Conservation (phyloP, 2,888 invertebrate species). For the Archips crataeganus region DNA sequence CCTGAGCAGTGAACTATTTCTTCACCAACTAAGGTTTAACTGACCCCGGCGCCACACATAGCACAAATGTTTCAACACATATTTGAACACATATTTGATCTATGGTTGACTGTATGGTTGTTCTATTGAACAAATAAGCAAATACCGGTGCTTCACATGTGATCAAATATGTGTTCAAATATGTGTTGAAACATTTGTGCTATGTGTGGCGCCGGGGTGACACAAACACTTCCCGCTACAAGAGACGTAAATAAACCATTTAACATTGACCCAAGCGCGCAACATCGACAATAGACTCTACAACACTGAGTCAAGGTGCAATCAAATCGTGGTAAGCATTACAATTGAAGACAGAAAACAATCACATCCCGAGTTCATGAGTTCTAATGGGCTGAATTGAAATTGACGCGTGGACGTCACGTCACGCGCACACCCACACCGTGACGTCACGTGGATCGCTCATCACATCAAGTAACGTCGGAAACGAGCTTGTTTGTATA, state of each 20-base stretch:
- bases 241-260: constrained; percentile 31
- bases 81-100: too few relatives aligned
- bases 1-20: neutral
- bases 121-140: too few relatives aligned
- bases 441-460: constrained; percentile 31
- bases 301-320: constrained; percentile 7
- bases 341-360: constrained; percentile 44
- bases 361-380: constrained; percentile 63
- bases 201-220: too few relatives aligned
- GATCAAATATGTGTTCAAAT: too few relatives aligned
- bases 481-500: constrained; percentile 19
- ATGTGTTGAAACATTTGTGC: too few relatives aligned
- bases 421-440: constrained; percentile 57
- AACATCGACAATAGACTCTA: neutral
- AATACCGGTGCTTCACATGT: too few relatives aligned
- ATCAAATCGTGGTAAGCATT: neutral
- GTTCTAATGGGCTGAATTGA: constrained; percentile 57
- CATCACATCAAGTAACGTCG: constrained; percentile 7
- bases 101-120: too few relatives aligned
- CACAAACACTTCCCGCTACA: constrained; percentile 6
- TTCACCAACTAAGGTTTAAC: neutral
- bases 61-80: too few relatives aligned
- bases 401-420: constrained; percentile 59
- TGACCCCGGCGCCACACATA: too few relatives aligned
- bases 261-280: constrained; percentile 19